These are phyloP conservation scores for Triplophysa bombifrons DNA, from an alignment of 2,797 vertebrate species.

Conservation along the genomic window DNA sequence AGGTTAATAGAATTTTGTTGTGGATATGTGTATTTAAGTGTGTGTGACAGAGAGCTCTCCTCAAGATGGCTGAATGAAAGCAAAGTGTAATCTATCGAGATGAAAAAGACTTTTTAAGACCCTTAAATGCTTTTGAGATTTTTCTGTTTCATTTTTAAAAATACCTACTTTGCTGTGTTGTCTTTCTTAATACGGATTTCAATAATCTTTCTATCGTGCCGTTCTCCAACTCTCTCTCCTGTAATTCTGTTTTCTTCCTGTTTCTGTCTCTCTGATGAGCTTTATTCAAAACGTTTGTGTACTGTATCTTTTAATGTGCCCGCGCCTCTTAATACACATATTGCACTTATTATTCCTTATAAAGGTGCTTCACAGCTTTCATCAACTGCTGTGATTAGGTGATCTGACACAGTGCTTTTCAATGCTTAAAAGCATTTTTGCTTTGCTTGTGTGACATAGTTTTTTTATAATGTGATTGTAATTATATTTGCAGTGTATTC, in stretches of 20 bases:
- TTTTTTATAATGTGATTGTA: conserved; percentile 10
- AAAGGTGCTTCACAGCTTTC: conserved; percentile 19
- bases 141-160: conserved; percentile 2
- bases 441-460: conserved; percentile 6
- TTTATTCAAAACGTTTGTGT: not conserved
- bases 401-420: not conserved
- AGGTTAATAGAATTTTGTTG: not conserved
- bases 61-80: not conserved
- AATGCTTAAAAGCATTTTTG: not conserved
- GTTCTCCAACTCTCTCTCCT: not conserved
- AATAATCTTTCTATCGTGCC: not conserved
- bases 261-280: not conserved
- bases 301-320: not conserved
- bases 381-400: conserved; percentile 8
- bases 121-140: not conserved
- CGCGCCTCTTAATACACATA: conserved; percentile 1
- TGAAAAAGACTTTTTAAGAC: not conserved
- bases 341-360: not conserved
- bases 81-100: not conserved
- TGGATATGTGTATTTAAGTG: not conserved
- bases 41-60: not conserved
- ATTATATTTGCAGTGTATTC: conserved; percentile 15
- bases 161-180: not conserved
- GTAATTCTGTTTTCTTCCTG: conserved; percentile 12
- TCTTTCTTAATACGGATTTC: conserved; percentile 20